Conservation (phyloP, 2,888 invertebrate species). For the Melanchra persicariae region DNA sequence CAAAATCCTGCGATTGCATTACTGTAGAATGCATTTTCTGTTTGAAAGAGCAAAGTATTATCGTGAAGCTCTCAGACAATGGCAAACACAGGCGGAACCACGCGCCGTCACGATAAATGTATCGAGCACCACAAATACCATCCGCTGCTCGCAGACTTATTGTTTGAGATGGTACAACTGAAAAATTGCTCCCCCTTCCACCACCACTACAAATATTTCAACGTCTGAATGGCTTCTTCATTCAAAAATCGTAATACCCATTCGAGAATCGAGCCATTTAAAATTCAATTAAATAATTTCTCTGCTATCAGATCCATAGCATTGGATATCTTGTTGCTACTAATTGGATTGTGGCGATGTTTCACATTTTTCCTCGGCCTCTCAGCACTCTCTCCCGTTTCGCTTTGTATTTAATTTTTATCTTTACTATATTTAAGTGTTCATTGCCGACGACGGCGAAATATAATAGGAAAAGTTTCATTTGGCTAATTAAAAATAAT, state of each 20-base stretch:
- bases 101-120: conserved; percentile 82
- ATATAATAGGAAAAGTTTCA: conserved; percentile 88
- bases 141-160: conserved; percentile 82
- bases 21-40: conserved; percentile 79
- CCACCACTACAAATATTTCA: conserved; percentile 66
- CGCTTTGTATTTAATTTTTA: conserved; percentile 84
- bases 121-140: conserved; percentile 83
- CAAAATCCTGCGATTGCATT: conserved; percentile 75
- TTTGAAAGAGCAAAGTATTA: conserved; percentile 81
- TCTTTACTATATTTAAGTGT: conserved; percentile 73
- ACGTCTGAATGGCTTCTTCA: conserved; percentile 62
- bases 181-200: conserved; percentile 78
- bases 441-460: conserved; percentile 77
- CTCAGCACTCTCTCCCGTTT: conserved; percentile 70
- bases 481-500: conserved; percentile 89
- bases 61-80: conserved; percentile 85
- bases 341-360: conserved; percentile 85
- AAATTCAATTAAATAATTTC: conserved; percentile 79
- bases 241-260: conserved; percentile 53
- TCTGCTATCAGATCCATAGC: conserved; percentile 76
- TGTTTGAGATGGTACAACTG: conserved; percentile 82
- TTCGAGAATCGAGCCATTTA: conserved; percentile 59
- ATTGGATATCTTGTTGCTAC: conserved; percentile 81
- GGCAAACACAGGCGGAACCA: conserved; percentile 83
- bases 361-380: conserved; percentile 78